These are phyloP conservation scores for Nematolebias whitei DNA, from an alignment of 2,113 vertebrate species.

Conservation along the genomic window DNA sequence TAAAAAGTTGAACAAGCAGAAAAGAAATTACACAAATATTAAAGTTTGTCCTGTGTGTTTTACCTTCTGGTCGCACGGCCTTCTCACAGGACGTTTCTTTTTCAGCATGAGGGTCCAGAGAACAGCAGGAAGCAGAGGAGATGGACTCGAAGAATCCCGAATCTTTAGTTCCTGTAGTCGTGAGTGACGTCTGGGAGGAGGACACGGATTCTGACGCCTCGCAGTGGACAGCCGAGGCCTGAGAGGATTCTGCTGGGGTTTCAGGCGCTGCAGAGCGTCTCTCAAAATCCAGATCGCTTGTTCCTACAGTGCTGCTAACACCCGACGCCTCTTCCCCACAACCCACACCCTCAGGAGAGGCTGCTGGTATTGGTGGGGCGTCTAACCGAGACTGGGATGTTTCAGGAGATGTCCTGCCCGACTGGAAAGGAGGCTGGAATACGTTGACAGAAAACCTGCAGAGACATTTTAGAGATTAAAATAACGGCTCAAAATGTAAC, in stretches of 20 bases:
- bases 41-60: neutral
- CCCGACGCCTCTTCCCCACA: slow-evolving; percentile 57
- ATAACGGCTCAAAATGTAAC: neutral
- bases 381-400: slow-evolving; percentile 70
- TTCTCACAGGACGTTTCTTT: slow-evolving; percentile 90
- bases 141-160: slow-evolving; percentile 84
- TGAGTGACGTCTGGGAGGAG: slow-evolving; percentile 69
- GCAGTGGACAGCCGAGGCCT: slow-evolving; percentile 61
- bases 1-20: neutral
- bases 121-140: slow-evolving; percentile 74
- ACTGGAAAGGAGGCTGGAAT: slow-evolving; percentile 95
- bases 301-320: slow-evolving; percentile 2
- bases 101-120: slow-evolving; percentile 78
- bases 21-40: neutral
- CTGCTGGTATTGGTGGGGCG: slow-evolving; percentile 61
- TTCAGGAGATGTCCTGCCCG: slow-evolving; percentile 88
- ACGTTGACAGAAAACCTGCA: slow-evolving; percentile 93
- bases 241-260: slow-evolving; percentile 32
- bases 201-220: slow-evolving; percentile 71
- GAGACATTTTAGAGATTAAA: neutral
- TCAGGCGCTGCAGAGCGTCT: slow-evolving; percentile 36
- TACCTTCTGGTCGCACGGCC: slow-evolving; percentile 92
- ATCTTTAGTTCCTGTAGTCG: slow-evolving; percentile 80
- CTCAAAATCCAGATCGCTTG: slow-evolving; percentile 33
- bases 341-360: slow-evolving; percentile 64